A percentile compares a stretch with the other conserved stretches of the same genome.
Evolutionary conservation across 2,888 invertebrate species (phyloP).

Genomic region (Torymus tubicola): DNA sequence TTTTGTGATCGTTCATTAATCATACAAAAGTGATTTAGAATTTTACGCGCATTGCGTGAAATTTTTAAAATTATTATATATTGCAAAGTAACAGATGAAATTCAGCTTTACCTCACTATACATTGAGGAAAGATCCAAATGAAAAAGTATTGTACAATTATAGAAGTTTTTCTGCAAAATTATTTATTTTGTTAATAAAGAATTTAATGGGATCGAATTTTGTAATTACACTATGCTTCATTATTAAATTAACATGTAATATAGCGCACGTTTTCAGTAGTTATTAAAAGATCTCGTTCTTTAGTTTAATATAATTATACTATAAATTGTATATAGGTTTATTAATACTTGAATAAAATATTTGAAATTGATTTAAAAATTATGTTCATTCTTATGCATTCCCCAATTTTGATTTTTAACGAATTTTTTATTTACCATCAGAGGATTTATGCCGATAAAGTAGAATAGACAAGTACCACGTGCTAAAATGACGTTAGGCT

Average conservation of each 20-base stretch:
- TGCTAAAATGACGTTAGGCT: background rate
- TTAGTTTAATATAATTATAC: conserved; percentile 42
- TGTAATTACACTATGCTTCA: conserved; percentile 20
- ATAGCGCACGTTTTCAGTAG: conserved; percentile 39
- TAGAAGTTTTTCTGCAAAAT: background rate
- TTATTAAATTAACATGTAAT: conserved; percentile 39
- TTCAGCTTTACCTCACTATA: too few relatives aligned
- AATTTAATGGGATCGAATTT: conserved; percentile 26
- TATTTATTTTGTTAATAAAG: conserved; percentile 20
- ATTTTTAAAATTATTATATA: background rate
- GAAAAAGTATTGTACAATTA: conserved; percentile 1
- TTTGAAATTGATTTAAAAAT: conserved; percentile 37
- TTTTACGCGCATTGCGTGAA: background rate
- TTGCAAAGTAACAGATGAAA: background rate
- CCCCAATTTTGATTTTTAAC: background rate
- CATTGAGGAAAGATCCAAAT: background rate
- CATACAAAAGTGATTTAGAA: conserved; percentile 14
- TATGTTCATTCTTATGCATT: background rate
- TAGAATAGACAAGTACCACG: conserved; percentile 22
- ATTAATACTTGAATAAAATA: conserved; percentile 53
- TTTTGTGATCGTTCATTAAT: conserved; percentile 48
- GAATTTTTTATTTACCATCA: background rate
- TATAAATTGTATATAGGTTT: conserved; percentile 51
- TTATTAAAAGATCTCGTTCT: conserved; percentile 54
- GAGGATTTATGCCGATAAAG: background rate